phyloP scores from a whole-genome alignment of 2,797 vertebrate species.

The Neosalanx taihuensis region DNA sequence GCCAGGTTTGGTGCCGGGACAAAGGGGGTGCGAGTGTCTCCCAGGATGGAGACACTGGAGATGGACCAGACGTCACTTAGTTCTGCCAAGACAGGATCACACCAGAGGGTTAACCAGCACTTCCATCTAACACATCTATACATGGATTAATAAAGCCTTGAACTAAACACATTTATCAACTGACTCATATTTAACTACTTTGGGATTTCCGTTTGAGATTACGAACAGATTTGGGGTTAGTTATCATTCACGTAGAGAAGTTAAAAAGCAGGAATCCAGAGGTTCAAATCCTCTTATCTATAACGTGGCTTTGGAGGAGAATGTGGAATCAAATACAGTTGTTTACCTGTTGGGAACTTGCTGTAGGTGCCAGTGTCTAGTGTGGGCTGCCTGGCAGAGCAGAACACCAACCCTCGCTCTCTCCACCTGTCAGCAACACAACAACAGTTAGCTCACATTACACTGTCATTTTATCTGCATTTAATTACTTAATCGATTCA shows the following conservation, averaged over 20 bases:
- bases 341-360: conserved; percentile 72
- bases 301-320: too few species aligned
- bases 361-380: conserved; percentile 71
- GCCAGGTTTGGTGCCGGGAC: conserved; percentile 38
- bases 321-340: too few species aligned
- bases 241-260: too few species aligned
- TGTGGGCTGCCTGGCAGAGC: conserved; percentile 29
- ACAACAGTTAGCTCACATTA: not conserved
- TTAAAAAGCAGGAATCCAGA: too few species aligned
- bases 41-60: conserved; percentile 52
- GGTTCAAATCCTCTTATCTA: too few species aligned
- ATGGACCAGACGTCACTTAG: conserved; percentile 73
- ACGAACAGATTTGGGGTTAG: too few species aligned
- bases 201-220: too few species aligned
- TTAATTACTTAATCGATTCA: not conserved
- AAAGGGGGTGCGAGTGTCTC: conserved; percentile 35
- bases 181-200: too few species aligned
- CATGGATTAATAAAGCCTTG: too few species aligned
- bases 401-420: conserved; percentile 67
- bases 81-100: conserved; percentile 47
- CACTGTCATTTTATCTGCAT: too few species aligned
- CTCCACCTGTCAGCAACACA: conserved; percentile 71
- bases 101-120: conserved; percentile 1
- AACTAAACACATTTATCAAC: too few species aligned
- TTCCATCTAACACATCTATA: too few species aligned